These are phyloP conservation scores for Potamarius usumacintae DNA, from an alignment of 2,113 vertebrate species.

Conservation along the genomic window DNA sequence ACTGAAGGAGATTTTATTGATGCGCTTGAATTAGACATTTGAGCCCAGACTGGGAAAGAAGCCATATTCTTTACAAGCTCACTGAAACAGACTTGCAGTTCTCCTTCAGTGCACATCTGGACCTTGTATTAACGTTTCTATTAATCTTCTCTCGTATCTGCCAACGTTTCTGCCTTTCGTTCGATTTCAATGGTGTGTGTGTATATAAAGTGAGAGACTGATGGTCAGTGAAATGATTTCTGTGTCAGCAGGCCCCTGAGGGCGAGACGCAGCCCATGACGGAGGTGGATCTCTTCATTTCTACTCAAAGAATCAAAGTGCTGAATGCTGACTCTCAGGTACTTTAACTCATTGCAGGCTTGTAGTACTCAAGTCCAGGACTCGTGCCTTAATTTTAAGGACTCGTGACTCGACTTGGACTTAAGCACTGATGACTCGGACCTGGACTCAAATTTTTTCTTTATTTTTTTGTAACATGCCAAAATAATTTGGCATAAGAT, in stretches of 20 bases:
- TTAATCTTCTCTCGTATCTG: slow-evolving; percentile 21
- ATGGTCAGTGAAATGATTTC: slow-evolving; percentile 28
- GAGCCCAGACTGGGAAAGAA: neutral
- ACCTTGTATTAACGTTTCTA: slow-evolving; percentile 3
- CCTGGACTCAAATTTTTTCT: too few species aligned
- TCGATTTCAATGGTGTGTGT: neutral
- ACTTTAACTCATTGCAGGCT: slow-evolving; percentile 36
- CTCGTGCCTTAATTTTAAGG: too few species aligned
- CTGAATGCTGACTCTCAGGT: slow-evolving; percentile 97
- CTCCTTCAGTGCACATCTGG: slow-evolving; percentile 40
- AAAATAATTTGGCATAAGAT: too few species aligned
- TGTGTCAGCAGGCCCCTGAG: slow-evolving; percentile 81
- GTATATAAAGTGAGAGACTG: neutral
- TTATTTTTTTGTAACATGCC: too few species aligned
- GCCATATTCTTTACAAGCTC: slow-evolving; percentile 9
- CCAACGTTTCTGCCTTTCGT: neutral
- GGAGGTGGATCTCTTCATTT: slow-evolving; percentile 98
- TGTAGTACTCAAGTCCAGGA: too few species aligned
- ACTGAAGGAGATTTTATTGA: slow-evolving; percentile 23
- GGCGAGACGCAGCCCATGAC: slow-evolving; percentile 90
- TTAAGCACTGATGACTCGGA: too few species aligned
- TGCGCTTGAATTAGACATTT: neutral
- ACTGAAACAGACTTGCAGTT: neutral
- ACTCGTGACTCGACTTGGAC: too few species aligned
- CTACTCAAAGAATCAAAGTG: slow-evolving; percentile 96